A percentile compares a stretch with the other conserved stretches of the same genome.
Conservation (phyloP, 2,113 vertebrate species). For the Probosciger aterrimus region DNA sequence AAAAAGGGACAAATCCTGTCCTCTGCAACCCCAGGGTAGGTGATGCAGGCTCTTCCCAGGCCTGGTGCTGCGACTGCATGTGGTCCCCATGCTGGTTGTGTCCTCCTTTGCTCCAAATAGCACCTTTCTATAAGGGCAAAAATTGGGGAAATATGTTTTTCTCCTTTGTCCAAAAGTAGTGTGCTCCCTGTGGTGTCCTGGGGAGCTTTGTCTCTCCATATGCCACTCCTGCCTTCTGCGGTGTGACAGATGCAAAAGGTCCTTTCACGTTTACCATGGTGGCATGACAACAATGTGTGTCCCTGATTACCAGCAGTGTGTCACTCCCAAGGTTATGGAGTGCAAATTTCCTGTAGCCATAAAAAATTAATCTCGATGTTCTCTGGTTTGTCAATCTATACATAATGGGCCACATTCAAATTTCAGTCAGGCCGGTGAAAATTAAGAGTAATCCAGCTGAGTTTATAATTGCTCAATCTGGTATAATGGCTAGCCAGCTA, state of each 20-base stretch:
- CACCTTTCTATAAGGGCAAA: neutral
- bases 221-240: neutral
- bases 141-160: neutral
- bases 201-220: neutral
- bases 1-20: neutral
- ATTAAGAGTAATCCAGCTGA: constrained; percentile 46
- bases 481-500: neutral
- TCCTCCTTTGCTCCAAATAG: neutral
- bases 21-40: neutral
- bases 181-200: neutral
- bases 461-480: neutral
- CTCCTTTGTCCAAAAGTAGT: neutral
- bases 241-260: constrained; percentile 9
- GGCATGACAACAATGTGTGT: neutral
- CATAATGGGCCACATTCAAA: neutral
- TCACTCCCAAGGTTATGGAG: constrained; percentile 42
- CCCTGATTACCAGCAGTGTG: neutral
- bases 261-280: neutral
- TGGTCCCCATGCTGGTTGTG: accelerated
- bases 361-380: constrained; percentile 57
- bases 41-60: neutral
- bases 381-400: constrained; percentile 26
- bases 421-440: neutral
- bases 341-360: constrained; percentile 2
- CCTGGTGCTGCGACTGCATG: neutral